phyloP scores from a whole-genome alignment of 2,888 invertebrate genomes.

The Leptinotarsa peninsularis region DNA sequence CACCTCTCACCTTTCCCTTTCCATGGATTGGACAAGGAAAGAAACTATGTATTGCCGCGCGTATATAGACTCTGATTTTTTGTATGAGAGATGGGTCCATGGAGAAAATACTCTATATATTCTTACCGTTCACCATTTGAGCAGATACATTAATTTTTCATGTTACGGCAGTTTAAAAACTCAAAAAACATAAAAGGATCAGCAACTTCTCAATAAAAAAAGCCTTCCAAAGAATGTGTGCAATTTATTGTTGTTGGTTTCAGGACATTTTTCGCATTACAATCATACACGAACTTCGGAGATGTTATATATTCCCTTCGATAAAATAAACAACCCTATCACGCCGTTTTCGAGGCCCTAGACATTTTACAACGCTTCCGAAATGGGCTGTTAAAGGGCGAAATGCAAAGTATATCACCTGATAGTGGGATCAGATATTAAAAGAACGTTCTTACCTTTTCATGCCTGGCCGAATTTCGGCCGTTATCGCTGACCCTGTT shows the following conservation, averaged over 20 bases:
- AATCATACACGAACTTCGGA: not conserved
- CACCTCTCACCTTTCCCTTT: too few relatives aligned
- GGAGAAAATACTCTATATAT: too few relatives aligned
- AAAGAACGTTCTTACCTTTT: conserved; percentile 22
- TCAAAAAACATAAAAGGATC: too few relatives aligned
- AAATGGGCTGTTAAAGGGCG: conserved; percentile 13
- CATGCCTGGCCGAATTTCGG: conserved; percentile 18
- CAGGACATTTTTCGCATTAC: too few relatives aligned
- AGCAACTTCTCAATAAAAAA: too few relatives aligned
- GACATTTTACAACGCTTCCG: conserved; percentile 12
- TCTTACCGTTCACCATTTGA: too few relatives aligned
- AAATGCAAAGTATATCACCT: conserved; percentile 25
- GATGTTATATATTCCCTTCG: not conserved
- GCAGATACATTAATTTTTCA: too few relatives aligned
- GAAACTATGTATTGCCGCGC: too few relatives aligned
- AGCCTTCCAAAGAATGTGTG: not conserved
- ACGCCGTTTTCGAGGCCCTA: not conserved
- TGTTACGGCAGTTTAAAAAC: too few relatives aligned
- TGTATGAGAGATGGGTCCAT: too few relatives aligned
- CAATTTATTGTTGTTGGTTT: not conserved
- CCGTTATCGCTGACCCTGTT: conserved; percentile 17
- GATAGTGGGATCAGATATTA: conserved; percentile 28
- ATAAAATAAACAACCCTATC: conserved; percentile 14
- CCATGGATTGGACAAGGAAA: too few relatives aligned
- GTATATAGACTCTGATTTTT: too few relatives aligned